These are phyloP conservation scores for Cybosia mesomella DNA, from an alignment of 2,888 invertebrate genomes.

Conservation along the genomic window DNA sequence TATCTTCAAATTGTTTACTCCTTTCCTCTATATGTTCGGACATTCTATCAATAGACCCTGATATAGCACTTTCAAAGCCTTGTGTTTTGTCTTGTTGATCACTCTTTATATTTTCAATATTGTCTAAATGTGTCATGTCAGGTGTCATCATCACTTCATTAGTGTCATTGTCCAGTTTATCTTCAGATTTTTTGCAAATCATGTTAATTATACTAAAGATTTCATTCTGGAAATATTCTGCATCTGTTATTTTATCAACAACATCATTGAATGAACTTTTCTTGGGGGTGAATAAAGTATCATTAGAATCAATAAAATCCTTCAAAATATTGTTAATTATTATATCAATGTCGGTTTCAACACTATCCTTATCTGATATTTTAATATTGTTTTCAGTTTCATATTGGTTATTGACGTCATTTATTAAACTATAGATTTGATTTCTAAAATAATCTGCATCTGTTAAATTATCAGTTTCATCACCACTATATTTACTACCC, in stretches of 20 bases:
- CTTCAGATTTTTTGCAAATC: slow-evolving; percentile 4
- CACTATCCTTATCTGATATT: not conserved
- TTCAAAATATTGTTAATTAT: not conserved
- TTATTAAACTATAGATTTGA: slow-evolving; percentile 44
- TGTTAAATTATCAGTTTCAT: not conserved
- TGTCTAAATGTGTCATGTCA: not conserved
- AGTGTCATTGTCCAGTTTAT: not conserved
- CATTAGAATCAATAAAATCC: not conserved
- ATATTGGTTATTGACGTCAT: slow-evolving; percentile 14
- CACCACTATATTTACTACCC: not conserved
- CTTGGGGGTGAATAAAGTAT: not conserved
- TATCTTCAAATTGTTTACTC: slow-evolving; percentile 58
- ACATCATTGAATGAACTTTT: not conserved
- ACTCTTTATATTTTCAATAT: not conserved
- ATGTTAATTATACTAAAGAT: slow-evolving; percentile 13
- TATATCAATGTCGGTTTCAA: not conserved
- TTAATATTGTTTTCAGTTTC: not conserved
- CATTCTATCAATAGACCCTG: slow-evolving; percentile 24
- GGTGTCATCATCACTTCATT: not conserved
- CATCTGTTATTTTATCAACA: not conserved
- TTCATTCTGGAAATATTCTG: slow-evolving; percentile 13
- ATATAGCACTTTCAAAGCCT: not conserved
- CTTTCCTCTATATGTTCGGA: slow-evolving; percentile 49
- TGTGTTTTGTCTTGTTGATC: not conserved
- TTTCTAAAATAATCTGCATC: slow-evolving; percentile 39